These are phyloP conservation scores for Limenitis camilla DNA, from an alignment of 2,888 invertebrate species.

Conservation along the genomic window DNA sequence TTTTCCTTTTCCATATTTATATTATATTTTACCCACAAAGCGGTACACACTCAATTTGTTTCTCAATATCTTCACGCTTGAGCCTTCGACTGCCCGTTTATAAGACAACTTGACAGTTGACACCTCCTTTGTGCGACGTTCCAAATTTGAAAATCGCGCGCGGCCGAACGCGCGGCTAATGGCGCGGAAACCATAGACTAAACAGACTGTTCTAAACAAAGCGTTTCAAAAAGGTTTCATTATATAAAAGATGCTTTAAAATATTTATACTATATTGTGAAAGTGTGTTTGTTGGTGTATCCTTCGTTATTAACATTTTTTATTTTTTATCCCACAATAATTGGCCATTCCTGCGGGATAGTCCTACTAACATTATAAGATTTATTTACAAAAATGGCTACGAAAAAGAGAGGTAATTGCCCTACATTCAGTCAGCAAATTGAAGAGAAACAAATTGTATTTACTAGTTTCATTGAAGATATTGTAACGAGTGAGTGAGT, in stretches of 20 bases:
- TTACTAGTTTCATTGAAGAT: too few species aligned
- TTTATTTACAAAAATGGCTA: too few species aligned
- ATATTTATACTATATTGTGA: not conserved
- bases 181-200: constrained; percentile 65
- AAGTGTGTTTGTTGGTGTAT: too few species aligned
- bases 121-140: constrained; percentile 50
- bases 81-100: constrained; percentile 34
- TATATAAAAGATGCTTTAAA: constrained; percentile 10
- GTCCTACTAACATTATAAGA: too few species aligned
- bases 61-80: constrained; percentile 26
- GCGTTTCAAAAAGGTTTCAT: constrained; percentile 1
- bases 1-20: not conserved
- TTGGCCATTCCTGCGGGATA: too few species aligned
- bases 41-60: constrained; percentile 16
- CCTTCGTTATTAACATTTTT: not conserved
- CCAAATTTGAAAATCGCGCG: constrained; percentile 58
- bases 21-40: constrained; percentile 1
- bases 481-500: too few species aligned
- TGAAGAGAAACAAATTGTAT: too few species aligned
- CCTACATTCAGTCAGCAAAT: too few species aligned
- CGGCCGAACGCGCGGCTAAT: constrained; percentile 57
- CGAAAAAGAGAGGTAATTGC: too few species aligned
- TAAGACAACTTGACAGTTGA: constrained; percentile 38
- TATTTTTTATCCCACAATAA: not conserved
- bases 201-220: constrained; percentile 8